A percentile compares a stretch with the other conserved stretches of the same genome.
These are phyloP conservation scores for Phorcus lineatus DNA, from an alignment of 2,888 invertebrate genomes.

Conservation along the genomic window DNA sequence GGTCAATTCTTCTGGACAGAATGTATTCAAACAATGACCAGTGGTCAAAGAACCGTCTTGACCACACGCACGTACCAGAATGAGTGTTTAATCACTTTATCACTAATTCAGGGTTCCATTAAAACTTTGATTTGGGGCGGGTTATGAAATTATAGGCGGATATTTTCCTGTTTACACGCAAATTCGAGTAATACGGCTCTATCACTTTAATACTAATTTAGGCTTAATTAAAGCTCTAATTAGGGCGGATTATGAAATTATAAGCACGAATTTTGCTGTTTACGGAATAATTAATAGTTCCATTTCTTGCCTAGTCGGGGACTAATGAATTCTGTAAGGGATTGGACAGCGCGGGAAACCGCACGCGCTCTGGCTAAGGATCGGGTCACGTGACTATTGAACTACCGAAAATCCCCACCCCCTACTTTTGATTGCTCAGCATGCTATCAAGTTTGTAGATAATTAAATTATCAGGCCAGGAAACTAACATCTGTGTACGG, in stretches of 20 bases:
- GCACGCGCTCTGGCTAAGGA: neutral
- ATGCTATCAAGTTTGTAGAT: neutral
- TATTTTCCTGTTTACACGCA: too few relatives aligned
- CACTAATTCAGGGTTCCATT: too few relatives aligned
- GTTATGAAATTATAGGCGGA: too few relatives aligned
- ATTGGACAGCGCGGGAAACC: neutral
- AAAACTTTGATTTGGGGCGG: too few relatives aligned
- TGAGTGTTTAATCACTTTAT: too few relatives aligned
- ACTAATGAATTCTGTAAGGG: neutral
- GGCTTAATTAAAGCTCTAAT: neutral
- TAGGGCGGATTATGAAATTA: slow-evolving; percentile 16
- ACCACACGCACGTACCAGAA: too few relatives aligned
- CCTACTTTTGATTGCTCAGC: slow-evolving; percentile 5
- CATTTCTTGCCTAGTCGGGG: slow-evolving; percentile 31
- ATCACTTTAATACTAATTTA: neutral
- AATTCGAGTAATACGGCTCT: neutral
- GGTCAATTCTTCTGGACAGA: too few relatives aligned
- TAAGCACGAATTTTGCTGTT: neutral
- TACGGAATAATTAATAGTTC: slow-evolving; percentile 31
- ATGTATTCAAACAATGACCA: too few relatives aligned
- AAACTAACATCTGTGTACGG: slow-evolving; percentile 9
- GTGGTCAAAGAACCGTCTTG: too few relatives aligned
- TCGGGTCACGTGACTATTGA: slow-evolving; percentile 13
- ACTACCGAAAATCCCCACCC: neutral
- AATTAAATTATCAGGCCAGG: slow-evolving; percentile 7